Evolutionary conservation across 2,113 vertebrate species (phyloP), one percentile per base, ranked within the genome.

Genomic region (Larimichthys crocea): DNA sequence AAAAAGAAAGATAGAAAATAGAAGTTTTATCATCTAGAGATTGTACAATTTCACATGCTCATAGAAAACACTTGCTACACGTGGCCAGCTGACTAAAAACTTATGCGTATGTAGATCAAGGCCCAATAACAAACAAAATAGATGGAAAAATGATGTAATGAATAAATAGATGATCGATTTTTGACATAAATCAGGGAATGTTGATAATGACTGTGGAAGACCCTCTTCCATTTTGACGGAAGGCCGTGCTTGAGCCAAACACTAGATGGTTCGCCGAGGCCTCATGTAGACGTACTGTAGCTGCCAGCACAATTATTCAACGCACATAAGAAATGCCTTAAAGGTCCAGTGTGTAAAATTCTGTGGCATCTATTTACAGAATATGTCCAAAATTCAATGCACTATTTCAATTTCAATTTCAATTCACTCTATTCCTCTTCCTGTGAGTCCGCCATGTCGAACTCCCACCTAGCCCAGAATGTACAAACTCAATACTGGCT

Each of bases 1-100:
- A 80, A 86, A 90, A 83, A 68, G 24, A 82, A 62, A 60, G 56
- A 91, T 90, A 90, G 53, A 90, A 91, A 84, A 94, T 85, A 74
- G 8, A 84, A 14, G 49, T 76, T 86, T 82, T 24, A 72, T 85
- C 42, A 22, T 57, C 83, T 91, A 92, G 83, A 76, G 75, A 82
- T 72, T 77, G 71, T 85, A 90, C 76, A 90, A 19, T 81, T 76
- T 77, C 19, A 71, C 71, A 80, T 69, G 44, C 59, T 87, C 71
- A 88, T 88, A 90, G 82, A 93, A 81, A 92, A 92, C 84, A 64
- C 40, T 53, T 50, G 17, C 70, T 83, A 76, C 12, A 15, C 55
- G 48, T 69, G 31, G 40, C 64, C 75, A 80, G 46, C 29, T 62
- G 20, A 66, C 75, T 85, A 74, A 55, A 7, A 63, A 76, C 24